phyloP scores from a whole-genome alignment of 2,888 invertebrate genomes.

The Parthenolecanium corni region DNA sequence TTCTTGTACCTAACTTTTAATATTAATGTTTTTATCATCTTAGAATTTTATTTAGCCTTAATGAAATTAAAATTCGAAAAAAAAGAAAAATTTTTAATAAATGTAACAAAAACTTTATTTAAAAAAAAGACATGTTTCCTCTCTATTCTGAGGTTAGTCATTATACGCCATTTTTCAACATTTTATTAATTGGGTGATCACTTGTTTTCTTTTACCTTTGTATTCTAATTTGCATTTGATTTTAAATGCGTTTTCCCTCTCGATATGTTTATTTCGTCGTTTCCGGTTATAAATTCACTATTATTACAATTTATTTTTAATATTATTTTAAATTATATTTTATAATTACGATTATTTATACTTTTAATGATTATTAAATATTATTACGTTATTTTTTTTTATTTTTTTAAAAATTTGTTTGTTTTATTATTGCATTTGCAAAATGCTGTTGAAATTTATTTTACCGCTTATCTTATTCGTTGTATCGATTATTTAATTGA shows the following conservation, averaged over 20 bases:
- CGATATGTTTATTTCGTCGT: constrained; percentile 25
- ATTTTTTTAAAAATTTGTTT: constrained; percentile 15
- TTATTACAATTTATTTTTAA: background rate
- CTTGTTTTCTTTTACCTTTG: constrained; percentile 21
- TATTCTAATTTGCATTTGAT: constrained; percentile 23
- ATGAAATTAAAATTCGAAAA: background rate
- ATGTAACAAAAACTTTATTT: background rate
- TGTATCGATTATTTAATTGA: constrained; percentile 12
- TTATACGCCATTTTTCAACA: constrained; percentile 23
- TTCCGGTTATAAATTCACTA: constrained; percentile 7
- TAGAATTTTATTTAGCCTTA: background rate
- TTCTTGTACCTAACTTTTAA: constrained; percentile 25
- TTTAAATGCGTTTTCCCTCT: constrained; percentile 24
- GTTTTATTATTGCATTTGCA: background rate
- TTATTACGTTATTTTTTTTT: constrained; percentile 14
- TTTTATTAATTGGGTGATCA: constrained; percentile 23
- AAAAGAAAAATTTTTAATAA: background rate
- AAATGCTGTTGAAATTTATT: constrained; percentile 17
- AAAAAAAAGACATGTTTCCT: constrained; percentile 23
- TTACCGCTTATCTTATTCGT: constrained; percentile 14
- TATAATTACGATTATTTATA: background rate
- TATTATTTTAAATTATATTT: background rate
- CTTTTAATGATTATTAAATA: constrained; percentile 6
- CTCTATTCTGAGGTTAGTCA: constrained; percentile 19
- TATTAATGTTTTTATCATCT: constrained; percentile 20